Conservation (phyloP, 1,140 invertebrate species). For the Globodera ellingtonae region DNA sequence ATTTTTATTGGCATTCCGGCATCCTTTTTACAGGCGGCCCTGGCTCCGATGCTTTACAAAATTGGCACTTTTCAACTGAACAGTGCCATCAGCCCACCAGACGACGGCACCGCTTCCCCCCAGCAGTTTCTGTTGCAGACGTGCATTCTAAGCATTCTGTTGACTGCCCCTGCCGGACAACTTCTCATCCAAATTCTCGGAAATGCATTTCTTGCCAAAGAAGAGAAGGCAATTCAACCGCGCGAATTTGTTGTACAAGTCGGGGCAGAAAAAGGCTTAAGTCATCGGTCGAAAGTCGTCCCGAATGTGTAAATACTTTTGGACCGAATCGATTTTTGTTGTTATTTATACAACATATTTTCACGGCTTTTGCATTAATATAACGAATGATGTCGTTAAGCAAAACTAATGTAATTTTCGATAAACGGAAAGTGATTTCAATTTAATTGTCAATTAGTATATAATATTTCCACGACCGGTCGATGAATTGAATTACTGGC, state of each 20-base stretch:
- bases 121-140: slow-evolving; percentile 44
- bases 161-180: slow-evolving; percentile 53
- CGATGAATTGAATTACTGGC: no score
- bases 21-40: slow-evolving; percentile 42
- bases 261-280: background rate
- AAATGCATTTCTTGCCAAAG: slow-evolving; percentile 12
- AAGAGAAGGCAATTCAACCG: background rate
- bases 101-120: slow-evolving; percentile 10
- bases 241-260: background rate
- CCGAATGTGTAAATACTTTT: background rate
- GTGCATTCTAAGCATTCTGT: slow-evolving; percentile 50
- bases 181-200: slow-evolving; percentile 24
- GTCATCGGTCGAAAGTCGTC: background rate
- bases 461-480: no score
- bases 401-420: no score
- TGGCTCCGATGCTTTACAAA: slow-evolving; percentile 48
- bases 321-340: no score
- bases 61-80: background rate
- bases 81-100: background rate
- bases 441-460: no score
- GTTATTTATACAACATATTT: no score
- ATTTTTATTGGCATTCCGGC: background rate
- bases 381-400: no score
- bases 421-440: no score
- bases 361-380: no score